These are phyloP conservation scores for Drosophila robusta DNA, from an alignment of 2,888 invertebrate genomes.

Conservation along the genomic window DNA sequence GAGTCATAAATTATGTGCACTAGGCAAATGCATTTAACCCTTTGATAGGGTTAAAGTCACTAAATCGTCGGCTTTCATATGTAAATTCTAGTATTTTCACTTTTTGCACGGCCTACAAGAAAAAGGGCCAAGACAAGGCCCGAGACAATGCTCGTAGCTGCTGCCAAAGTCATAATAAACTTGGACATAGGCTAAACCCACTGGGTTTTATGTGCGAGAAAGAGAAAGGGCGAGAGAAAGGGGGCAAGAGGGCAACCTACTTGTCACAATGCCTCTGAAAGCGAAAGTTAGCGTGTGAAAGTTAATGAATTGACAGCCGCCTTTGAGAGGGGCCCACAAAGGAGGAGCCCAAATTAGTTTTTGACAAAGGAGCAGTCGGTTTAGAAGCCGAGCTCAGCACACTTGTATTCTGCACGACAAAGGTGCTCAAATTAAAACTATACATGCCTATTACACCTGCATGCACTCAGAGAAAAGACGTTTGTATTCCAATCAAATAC, in stretches of 20 bases:
- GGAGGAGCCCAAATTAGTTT: slow-evolving; percentile 57
- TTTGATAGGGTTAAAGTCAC: slow-evolving; percentile 36
- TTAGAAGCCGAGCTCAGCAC: slow-evolving; percentile 20
- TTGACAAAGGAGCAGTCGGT: slow-evolving; percentile 46
- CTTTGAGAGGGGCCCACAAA: slow-evolving; percentile 32
- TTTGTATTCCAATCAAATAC: no score
- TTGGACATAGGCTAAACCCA: slow-evolving; percentile 51
- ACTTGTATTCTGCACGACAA: slow-evolving; percentile 33
- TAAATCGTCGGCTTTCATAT: slow-evolving; percentile 43
- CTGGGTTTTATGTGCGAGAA: no score
- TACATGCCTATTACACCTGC: slow-evolving; percentile 2
- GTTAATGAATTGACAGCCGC: slow-evolving; percentile 62
- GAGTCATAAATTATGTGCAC: slow-evolving; percentile 44
- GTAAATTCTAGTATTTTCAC: slow-evolving; percentile 56
- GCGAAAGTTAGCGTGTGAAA: slow-evolving; percentile 44
- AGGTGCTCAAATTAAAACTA: slow-evolving; percentile 31
- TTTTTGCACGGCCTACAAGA: slow-evolving; percentile 28
- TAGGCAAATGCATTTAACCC: slow-evolving; percentile 63
- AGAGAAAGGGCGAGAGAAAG: slow-evolving; percentile 10
- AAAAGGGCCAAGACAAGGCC: not conserved
- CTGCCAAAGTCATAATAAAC: slow-evolving; percentile 45
- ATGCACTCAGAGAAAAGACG: not conserved
- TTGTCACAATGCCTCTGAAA: slow-evolving; percentile 39
- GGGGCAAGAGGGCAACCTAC: slow-evolving; percentile 24
- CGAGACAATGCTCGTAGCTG: slow-evolving; percentile 31